Evolutionary conservation across 2,888 invertebrate species (phyloP), one percentile per base, ranked within the genome.

Genomic region (Cerastoderma edule): DNA sequence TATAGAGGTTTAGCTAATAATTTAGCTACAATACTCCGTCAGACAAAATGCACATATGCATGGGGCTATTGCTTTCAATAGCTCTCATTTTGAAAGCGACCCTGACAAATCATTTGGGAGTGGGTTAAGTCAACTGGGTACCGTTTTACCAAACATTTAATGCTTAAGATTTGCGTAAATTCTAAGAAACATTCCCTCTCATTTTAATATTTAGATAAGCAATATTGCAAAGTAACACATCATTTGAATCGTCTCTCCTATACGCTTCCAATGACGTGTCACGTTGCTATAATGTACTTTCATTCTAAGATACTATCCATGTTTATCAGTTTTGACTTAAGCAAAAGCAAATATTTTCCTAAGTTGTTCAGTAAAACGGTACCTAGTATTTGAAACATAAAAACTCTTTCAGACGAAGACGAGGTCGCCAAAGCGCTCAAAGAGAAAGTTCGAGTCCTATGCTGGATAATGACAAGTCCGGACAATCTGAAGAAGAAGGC

Each of bases 391-490:
- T n/a, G n/a, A n/a, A n/a, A n/a, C n/a, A 22, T 4, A 39, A 30
- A 39, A 56, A 33, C 6, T 72, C 19, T 73, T 71, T 30, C 77
- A 86, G 88, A 89, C 63, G 86, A 89, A 54, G 81, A 85, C 56
- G 57, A 44, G 1, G 68, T 84, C 0, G 90, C 90, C 4, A 54
- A 72, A 30, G 76, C 95, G 80, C 92, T 98, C 80, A 94, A 95
- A 16, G 94, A 95, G 80, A 95, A 95, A 86, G 96, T 99, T 50
- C 94, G 97, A 67, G 95, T 99, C 0, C 94, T 99, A 0, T 98
- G 99, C 92, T 99, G 99, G 99, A 94, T 99, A 53, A 97, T 99
- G 97, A 99, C 99, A 0, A 96, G 95, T 81, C 98, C 99, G 0
- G 94, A 94, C 35, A 99, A 97, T 93, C 98, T 98, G 88, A 94